These are phyloP conservation scores for Coecobrya sp. DNA, from an alignment of 2,888 invertebrate species.

Conservation along the genomic window DNA sequence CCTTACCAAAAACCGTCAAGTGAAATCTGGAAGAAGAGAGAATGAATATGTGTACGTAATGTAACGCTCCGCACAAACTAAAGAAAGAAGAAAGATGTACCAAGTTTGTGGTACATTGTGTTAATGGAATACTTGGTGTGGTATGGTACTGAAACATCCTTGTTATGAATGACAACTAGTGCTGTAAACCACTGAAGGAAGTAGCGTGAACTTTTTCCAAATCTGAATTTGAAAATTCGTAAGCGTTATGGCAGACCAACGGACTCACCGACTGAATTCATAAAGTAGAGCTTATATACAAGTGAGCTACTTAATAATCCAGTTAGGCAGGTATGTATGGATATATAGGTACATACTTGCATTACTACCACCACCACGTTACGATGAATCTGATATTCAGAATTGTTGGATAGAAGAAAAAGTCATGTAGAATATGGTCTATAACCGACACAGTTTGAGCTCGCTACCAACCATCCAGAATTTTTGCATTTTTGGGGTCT, in stretches of 20 bases:
- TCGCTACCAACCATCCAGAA: background rate
- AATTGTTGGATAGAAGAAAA: background rate
- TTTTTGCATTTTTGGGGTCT: background rate
- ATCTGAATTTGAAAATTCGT: too few relatives aligned
- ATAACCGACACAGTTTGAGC: background rate
- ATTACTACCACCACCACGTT: background rate
- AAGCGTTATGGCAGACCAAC: too few relatives aligned
- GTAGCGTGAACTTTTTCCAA: too few relatives aligned
- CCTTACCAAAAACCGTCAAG: conserved; percentile 2
- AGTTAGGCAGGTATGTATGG: background rate
- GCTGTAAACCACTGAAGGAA: too few relatives aligned
- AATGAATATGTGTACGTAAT: conserved; percentile 40
- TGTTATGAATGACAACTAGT: conserved; percentile 36
- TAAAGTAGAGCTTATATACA: too few relatives aligned
- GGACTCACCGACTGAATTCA: too few relatives aligned
- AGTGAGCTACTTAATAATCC: too few relatives aligned
- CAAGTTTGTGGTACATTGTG: conserved; percentile 9
- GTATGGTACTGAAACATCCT: too few relatives aligned
- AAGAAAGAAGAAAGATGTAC: conserved; percentile 41
- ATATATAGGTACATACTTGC: too few relatives aligned
- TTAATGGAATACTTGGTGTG: background rate
- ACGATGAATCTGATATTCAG: background rate
- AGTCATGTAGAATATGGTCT: background rate
- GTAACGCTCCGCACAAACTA: conserved; percentile 51
- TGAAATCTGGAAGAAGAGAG: background rate